These are phyloP conservation scores for Hyla sarda DNA, from an alignment of 2,113 vertebrate species.

Conservation along the genomic window DNA sequence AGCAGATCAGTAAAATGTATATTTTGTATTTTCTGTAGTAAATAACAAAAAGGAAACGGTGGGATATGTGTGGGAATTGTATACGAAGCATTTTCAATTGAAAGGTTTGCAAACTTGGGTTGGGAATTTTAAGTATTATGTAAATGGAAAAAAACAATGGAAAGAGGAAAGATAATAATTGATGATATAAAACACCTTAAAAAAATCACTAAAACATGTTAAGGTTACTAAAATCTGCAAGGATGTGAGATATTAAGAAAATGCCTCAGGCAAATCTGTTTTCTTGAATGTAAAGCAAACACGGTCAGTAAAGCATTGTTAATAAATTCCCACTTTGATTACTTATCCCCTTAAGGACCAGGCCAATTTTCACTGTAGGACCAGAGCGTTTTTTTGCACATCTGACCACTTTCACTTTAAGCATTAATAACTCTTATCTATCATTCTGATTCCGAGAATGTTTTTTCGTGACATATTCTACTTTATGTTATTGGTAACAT, in stretches of 20 bases:
- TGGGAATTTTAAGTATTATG: neutral
- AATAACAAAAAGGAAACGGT: too few species aligned
- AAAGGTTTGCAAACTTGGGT: neutral
- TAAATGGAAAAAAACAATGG: too few species aligned
- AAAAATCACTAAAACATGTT: constrained; percentile 1
- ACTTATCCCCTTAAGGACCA: too few species aligned
- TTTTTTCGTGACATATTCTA: too few species aligned
- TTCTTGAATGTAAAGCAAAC: constrained; percentile 1
- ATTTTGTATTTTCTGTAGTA: too few species aligned
- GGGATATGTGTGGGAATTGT: neutral
- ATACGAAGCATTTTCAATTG: neutral
- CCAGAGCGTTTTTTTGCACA: too few species aligned
- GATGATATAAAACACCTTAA: constrained; percentile 5
- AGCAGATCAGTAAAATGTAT: too few species aligned
- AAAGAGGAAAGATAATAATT: constrained; percentile 10
- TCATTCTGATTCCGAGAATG: too few species aligned
- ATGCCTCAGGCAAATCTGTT: constrained; percentile 1
- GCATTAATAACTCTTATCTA: too few species aligned
- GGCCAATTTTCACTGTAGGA: too few species aligned
- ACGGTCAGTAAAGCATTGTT: neutral
- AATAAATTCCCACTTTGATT: neutral
- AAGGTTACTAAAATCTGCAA: neutral
- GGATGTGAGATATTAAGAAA: neutral
- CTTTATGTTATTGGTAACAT: too few species aligned
- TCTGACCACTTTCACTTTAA: too few species aligned